phyloP scores from a whole-genome alignment of 2,797 vertebrate genomes.

The Potorous gilbertii region DNA sequence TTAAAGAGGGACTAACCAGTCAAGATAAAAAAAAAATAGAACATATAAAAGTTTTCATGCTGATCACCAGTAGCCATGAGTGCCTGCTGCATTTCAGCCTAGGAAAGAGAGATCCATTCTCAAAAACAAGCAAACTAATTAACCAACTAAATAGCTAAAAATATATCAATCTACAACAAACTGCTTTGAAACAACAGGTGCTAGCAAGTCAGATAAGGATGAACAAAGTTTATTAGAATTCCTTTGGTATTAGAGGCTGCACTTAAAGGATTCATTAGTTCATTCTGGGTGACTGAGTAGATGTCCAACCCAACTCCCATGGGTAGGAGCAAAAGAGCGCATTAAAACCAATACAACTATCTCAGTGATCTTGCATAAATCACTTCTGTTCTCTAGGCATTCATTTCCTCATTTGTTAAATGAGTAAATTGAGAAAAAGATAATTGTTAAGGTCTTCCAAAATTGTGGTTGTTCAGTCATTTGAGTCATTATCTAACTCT shows the following conservation, averaged over 20 bases:
- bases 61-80: background rate
- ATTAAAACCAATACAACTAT: background rate
- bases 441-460: background rate
- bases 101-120: background rate
- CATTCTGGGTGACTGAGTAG: background rate
- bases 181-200: background rate
- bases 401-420: background rate
- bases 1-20: background rate
- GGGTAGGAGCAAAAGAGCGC: background rate
- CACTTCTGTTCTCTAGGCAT: background rate
- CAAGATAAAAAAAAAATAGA: background rate
- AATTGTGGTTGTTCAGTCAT: background rate
- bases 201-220: background rate
- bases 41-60: background rate
- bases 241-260: background rate
- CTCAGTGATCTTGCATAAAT: background rate
- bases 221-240: background rate
- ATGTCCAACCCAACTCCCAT: background rate
- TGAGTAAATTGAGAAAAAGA: background rate
- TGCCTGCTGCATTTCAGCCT: background rate
- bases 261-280: background rate
- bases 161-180: background rate
- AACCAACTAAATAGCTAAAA: background rate
- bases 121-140: background rate
- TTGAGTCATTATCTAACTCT: background rate